Base-by-base conservation (phyloP, 2,113 vertebrate genomes). In the Scatophagus argus region DNA sequence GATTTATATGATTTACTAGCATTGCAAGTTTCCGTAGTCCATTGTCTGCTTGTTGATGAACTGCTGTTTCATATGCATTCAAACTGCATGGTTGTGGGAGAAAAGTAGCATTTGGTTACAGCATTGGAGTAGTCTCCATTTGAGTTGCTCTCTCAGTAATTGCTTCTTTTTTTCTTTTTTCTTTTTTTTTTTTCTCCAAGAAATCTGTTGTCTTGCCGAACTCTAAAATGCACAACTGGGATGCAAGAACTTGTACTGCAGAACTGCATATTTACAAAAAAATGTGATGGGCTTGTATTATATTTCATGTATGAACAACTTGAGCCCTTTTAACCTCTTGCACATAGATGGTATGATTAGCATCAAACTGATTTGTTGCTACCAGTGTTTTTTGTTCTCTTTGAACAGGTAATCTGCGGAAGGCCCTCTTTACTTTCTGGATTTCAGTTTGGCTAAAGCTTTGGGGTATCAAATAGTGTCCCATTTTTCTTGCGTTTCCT, bases 321-420 rank as follows among this genome's bases (percentile, higher is more conserved):
- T 67, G 23, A 61, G 60, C 44, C 49, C 13, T 32, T 84, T 74
- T 69, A 85, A 74, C 44, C 39, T 62, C 41, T 67, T 89, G 77
- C 85, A 86, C 49, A 88, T 77, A 81, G 21, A 60, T 13, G 2
- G 9, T 56, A 36, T 49, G 17, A 70, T 79, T 19, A 21, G 54
- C 62, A 59, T 69, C 11, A 29, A 47, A 65, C 21, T 10, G 34
- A 69, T 63, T 47, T 34, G 29, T 67, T 63, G 39, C 31, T 23
- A 14, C 36, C 3, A 10, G n/a, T 12, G 3, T 14, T 44, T 62
- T 44, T 16, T 13, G 14, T 43, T 60, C 49, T 19, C n/a, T 5
- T 29, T 64, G 46, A 65, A 36, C 25, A 55, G 44, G 34, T 58
- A 9, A 41, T 39, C 11, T 76, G 27, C 63, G 14, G n/a, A 65